These are phyloP conservation scores for Ophiodon elongatus DNA, from an alignment of 2,113 vertebrate genomes.

Conservation along the genomic window DNA sequence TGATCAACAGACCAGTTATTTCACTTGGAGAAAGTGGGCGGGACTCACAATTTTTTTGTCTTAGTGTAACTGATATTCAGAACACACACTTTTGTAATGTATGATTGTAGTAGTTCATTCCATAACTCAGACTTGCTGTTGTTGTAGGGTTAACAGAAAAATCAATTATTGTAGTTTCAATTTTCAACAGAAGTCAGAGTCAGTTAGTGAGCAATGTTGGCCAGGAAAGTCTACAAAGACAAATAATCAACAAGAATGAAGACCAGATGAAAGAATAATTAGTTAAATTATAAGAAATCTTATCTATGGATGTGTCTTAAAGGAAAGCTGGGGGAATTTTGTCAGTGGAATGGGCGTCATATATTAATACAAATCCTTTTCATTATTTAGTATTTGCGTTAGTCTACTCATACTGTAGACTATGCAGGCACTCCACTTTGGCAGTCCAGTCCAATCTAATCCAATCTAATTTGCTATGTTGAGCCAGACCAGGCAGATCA, in stretches of 20 bases:
- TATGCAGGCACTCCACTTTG: constrained; percentile 26
- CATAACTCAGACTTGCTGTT: neutral
- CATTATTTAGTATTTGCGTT: constrained; percentile 47
- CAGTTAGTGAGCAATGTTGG: neutral
- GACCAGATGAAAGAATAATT: neutral
- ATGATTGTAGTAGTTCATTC: neutral
- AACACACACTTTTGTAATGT: neutral
- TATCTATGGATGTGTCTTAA: neutral
- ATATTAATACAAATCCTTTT: constrained; percentile 27
- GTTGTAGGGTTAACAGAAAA: neutral
- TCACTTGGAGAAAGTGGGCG: neutral
- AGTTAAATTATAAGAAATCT: neutral
- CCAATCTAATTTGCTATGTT: constrained; percentile 39
- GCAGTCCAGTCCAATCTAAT: constrained; percentile 34
- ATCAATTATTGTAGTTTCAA: neutral
- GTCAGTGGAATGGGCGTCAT: neutral
- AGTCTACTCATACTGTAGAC: constrained; percentile 8
- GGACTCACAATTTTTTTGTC: too few relatives aligned
- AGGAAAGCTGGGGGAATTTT: neutral
- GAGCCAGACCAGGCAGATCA: constrained; percentile 42
- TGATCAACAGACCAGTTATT: neutral
- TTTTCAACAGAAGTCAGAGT: neutral
- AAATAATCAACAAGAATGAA: neutral
- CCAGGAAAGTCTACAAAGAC: neutral
- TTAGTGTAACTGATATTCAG: neutral